phyloP scores from a whole-genome alignment of 1,140 invertebrate genomes.

The Diprion similis region DNA sequence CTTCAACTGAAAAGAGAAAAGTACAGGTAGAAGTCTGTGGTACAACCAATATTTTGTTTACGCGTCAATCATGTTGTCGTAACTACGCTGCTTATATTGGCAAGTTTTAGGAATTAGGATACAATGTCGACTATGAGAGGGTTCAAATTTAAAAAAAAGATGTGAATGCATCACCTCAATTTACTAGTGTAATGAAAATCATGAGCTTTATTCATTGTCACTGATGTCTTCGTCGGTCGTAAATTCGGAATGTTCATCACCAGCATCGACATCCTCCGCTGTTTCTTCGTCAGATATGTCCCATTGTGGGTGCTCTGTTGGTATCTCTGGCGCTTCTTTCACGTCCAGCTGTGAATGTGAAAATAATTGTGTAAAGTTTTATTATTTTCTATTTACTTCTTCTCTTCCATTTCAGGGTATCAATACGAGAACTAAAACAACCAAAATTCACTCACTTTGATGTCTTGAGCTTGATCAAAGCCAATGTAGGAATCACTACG shows the following conservation, averaged over 20 bases:
- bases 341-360: slow-evolving; percentile 79
- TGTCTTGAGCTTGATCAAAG: slow-evolving; percentile 89
- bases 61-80: too few species aligned
- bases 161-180: slow-evolving; percentile 3
- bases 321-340: slow-evolving; percentile 90
- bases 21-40: background rate
- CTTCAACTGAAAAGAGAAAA: background rate
- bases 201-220: slow-evolving; percentile 59
- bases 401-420: background rate
- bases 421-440: slow-evolving; percentile 7
- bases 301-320: slow-evolving; percentile 94
- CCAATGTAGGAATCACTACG: slow-evolving; percentile 92
- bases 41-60: background rate
- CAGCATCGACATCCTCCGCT: slow-evolving; percentile 76
- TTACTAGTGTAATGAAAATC: background rate
- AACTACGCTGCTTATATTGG: background rate
- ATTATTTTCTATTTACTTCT: slow-evolving; percentile 8
- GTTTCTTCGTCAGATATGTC: slow-evolving; percentile 94
- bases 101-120: background rate
- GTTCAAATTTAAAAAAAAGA: too few species aligned
- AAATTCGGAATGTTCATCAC: slow-evolving; percentile 73
- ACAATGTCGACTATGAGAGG: background rate
- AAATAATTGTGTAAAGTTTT: slow-evolving; percentile 22
- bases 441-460: slow-evolving; percentile 70
- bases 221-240: slow-evolving; percentile 76